phyloP scores from a whole-genome alignment of 2,113 vertebrate genomes.

The Hyaena hyaena region DNA sequence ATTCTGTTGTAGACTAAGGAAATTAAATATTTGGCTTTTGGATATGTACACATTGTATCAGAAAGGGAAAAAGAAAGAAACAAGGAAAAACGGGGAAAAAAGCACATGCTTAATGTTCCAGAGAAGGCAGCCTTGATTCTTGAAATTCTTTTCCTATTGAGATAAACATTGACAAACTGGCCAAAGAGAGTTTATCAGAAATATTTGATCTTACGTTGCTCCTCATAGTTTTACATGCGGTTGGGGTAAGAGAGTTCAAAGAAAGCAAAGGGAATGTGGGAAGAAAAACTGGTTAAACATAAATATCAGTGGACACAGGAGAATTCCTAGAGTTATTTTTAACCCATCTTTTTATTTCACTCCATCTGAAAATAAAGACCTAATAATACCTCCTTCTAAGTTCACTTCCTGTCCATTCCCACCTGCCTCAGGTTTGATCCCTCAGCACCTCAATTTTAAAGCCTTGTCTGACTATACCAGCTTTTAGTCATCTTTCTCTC shows the following conservation, averaged over 20 bases:
- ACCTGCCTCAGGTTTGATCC: background rate
- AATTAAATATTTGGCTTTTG: constrained; percentile 11
- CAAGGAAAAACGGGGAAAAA: fast-evolving
- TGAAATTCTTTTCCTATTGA: constrained; percentile 21
- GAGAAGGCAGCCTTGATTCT: constrained; percentile 18
- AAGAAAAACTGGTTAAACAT: background rate
- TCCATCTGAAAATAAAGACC: background rate
- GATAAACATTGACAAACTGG: background rate
- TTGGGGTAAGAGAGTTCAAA: background rate
- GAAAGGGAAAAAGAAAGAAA: background rate
- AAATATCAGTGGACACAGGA: background rate
- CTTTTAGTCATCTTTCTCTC: background rate
- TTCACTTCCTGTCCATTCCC: background rate
- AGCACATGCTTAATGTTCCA: background rate
- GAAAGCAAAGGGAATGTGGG: background rate
- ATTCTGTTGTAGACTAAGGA: constrained; percentile 1
- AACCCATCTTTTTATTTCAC: background rate
- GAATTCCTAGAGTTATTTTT: background rate
- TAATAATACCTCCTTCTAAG: background rate
- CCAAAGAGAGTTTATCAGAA: constrained; percentile 1
- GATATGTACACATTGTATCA: background rate
- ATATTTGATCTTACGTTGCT: background rate
- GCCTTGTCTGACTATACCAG: background rate
- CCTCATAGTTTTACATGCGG: background rate
- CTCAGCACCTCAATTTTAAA: background rate